These are phyloP conservation scores for Nomada fabriciana DNA, from an alignment of 2,888 invertebrate species.

Conservation along the genomic window DNA sequence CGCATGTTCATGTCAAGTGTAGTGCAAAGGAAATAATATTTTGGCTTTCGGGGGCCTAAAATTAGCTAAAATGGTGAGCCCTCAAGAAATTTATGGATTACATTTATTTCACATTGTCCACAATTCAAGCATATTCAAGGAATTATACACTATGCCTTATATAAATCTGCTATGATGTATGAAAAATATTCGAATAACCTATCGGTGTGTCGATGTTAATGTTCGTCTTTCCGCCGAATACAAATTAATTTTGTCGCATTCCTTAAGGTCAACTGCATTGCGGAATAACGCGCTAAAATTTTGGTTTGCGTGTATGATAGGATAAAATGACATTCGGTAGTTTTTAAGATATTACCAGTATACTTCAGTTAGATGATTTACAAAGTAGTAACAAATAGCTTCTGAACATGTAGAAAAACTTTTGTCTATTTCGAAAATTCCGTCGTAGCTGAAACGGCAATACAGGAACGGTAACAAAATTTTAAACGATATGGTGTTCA, in stretches of 20 bases:
- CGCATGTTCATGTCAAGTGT: slow-evolving; percentile 82
- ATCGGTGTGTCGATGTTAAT: slow-evolving; percentile 58
- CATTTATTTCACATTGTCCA: background rate
- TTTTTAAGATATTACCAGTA: slow-evolving; percentile 4
- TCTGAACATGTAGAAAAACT: slow-evolving; percentile 17
- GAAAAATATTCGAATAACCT: slow-evolving; percentile 62
- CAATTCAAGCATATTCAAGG: background rate
- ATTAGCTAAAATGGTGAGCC: slow-evolving; percentile 81
- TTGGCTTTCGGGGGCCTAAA: slow-evolving; percentile 83
- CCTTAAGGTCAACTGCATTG: background rate
- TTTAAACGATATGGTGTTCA: no score
- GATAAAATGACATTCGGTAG: background rate
- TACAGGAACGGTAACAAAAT: background rate
- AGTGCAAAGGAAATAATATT: slow-evolving; percentile 83
- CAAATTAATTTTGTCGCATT: slow-evolving; percentile 29
- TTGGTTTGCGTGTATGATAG: background rate
- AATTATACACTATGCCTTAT: background rate
- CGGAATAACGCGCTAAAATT: background rate
- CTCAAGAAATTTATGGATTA: slow-evolving; percentile 23
- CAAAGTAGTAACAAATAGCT: slow-evolving; percentile 21
- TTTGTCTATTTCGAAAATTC: slow-evolving; percentile 32
- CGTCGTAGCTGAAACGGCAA: background rate
- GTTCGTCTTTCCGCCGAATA: slow-evolving; percentile 49
- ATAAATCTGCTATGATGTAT: slow-evolving; percentile 17
- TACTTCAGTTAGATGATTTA: background rate